Conservation (phyloP, 1,140 invertebrate species). For the Brachionus manjavacas region DNA sequence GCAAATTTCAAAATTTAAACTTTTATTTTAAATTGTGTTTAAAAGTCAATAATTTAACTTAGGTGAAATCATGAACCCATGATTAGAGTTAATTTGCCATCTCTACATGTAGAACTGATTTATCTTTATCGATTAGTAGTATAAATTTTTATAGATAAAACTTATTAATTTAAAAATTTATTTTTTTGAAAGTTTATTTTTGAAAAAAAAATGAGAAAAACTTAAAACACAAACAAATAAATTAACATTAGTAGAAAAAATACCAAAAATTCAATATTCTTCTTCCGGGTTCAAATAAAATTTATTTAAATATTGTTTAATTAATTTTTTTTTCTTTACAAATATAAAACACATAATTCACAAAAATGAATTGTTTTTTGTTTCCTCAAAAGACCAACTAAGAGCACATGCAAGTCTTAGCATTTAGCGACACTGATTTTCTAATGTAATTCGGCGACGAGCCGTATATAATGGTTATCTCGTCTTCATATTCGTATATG, state of each 20-base stretch:
- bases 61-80: no score
- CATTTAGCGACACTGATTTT: slow-evolving; percentile 26
- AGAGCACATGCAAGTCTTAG: slow-evolving; percentile 36
- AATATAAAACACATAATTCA: background rate
- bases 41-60: no score
- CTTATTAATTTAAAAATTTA: background rate
- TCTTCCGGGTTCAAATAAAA: background rate
- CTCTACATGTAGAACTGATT: no score
- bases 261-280: background rate
- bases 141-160: background rate
- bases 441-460: slow-evolving; percentile 27
- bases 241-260: background rate
- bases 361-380: background rate
- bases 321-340: background rate
- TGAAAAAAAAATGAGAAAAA: background rate
- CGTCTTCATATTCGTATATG: slow-evolving; percentile 25
- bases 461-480: background rate
- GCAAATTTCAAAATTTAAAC: no score
- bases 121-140: no score
- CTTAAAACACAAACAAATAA: background rate
- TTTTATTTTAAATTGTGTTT: no score
- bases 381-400: background rate
- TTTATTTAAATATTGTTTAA: background rate
- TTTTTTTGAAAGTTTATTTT: background rate
- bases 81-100: no score